These are phyloP conservation scores for Ophion costatus DNA, from an alignment of 2,888 invertebrate genomes.

Conservation along the genomic window DNA sequence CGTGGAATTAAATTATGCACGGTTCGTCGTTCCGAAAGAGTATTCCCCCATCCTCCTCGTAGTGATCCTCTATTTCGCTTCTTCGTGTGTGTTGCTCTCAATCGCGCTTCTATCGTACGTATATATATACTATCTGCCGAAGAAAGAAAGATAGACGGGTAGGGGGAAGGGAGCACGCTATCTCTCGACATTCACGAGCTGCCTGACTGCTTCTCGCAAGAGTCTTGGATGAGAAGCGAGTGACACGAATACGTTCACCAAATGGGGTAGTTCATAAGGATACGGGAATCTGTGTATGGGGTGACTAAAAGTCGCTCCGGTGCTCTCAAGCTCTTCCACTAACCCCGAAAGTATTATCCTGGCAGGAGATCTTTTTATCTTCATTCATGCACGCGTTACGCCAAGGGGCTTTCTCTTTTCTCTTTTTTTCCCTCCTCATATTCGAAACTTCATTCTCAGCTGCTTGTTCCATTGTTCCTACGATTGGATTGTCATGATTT, in stretches of 20 bases:
- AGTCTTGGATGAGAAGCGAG: conserved; percentile 33
- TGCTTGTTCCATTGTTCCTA: background rate
- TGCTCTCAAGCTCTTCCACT: conserved; percentile 39
- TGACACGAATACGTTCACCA: conserved; percentile 55
- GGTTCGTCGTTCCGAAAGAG: conserved; percentile 75
- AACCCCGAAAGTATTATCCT: conserved; percentile 54
- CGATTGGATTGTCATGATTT: background rate
- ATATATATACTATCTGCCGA: conserved; percentile 5
- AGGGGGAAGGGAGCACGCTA: conserved; percentile 26
- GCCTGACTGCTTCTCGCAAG: conserved; percentile 56
- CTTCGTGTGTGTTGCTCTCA: conserved; percentile 48
- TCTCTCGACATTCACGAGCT: conserved; percentile 58
- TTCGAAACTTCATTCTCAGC: background rate
- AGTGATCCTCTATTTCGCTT: conserved; percentile 48
- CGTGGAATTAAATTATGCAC: conserved; percentile 77
- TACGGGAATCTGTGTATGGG: conserved; percentile 33
- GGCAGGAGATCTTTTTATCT: conserved; percentile 62
- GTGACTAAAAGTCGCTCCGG: conserved; percentile 35
- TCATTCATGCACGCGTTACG: conserved; percentile 36
- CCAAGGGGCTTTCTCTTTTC: background rate
- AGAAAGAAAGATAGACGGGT: background rate
- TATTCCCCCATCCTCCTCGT: conserved; percentile 32
- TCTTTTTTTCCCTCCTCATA: background rate
- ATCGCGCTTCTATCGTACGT: conserved; percentile 34
- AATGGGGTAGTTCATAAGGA: conserved; percentile 54